A percentile compares a stretch with the other conserved stretches of the same genome.
Evolutionary conservation across 2,113 vertebrate species (phyloP).

Genomic region (Sitta europaea): DNA sequence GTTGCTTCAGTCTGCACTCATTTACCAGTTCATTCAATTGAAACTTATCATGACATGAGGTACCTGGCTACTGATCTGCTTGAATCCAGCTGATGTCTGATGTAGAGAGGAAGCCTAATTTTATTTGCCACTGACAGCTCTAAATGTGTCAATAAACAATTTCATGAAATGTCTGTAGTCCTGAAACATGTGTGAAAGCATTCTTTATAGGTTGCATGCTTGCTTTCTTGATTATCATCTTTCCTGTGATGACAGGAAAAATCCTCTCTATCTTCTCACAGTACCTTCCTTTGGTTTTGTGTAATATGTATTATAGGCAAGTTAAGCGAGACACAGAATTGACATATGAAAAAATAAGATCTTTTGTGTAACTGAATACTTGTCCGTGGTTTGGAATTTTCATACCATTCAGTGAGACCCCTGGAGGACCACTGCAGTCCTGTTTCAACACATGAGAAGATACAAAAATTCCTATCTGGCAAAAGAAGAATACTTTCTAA

Average conservation of each 20-base stretch:
- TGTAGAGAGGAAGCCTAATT: not conserved
- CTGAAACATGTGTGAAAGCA: not conserved
- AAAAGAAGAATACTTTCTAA: not conserved
- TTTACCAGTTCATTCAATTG: not conserved
- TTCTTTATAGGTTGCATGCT: not conserved
- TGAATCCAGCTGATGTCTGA: not conserved
- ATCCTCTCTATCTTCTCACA: rapidly evolving
- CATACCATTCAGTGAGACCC: not conserved
- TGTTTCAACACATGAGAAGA: not conserved
- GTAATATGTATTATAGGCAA: not conserved
- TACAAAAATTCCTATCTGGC: not conserved
- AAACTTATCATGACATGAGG: not conserved
- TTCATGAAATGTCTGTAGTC: not conserved
- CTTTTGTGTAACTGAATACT: not conserved
- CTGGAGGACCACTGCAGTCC: not conserved
- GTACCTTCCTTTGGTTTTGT: not conserved
- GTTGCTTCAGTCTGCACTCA: not conserved
- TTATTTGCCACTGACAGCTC: not conserved
- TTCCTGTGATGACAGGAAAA: not conserved
- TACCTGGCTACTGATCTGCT: not conserved
- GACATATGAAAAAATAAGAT: not conserved
- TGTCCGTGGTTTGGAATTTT: not conserved
- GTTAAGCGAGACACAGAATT: not conserved
- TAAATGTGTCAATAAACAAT: not conserved
- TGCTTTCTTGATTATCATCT: not conserved